These are phyloP conservation scores for Cynopterus sphinx DNA, from an alignment of 2,797 vertebrate genomes.

Conservation along the genomic window DNA sequence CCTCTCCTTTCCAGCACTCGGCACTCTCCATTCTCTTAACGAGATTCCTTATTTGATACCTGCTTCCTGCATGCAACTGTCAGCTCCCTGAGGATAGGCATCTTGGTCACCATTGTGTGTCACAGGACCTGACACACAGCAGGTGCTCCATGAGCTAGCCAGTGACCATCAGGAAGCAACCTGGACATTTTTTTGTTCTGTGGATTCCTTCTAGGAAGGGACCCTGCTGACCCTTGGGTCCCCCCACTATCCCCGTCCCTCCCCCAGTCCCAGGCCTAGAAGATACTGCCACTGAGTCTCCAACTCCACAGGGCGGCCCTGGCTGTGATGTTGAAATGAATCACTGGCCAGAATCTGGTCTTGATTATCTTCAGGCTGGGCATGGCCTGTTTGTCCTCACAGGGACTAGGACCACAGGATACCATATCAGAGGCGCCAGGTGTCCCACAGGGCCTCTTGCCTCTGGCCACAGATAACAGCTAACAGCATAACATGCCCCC, in stretches of 20 bases:
- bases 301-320: neutral
- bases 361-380: neutral
- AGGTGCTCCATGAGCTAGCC: neutral
- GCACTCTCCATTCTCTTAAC: neutral
- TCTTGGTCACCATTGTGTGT: neutral
- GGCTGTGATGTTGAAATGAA: neutral
- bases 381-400: neutral
- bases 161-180: neutral
- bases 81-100: neutral
- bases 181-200: neutral
- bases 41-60: neutral
- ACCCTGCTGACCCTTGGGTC: neutral
- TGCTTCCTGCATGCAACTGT: neutral
- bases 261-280: neutral
- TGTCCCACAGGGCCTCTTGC: neutral
- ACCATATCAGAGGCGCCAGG: neutral
- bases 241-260: accelerated
- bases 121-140: neutral
- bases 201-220: neutral
- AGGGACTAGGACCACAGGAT: neutral
- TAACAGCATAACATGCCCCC: neutral
- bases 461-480: conserved; percentile 4
- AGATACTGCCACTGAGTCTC: neutral
- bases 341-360: conserved; percentile 24
- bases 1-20: neutral